Evolutionary conservation across 2,797 vertebrate genomes (phyloP), one percentile per base, ranked within the genome.

Genomic region (Malacoctenus gilli): DNA sequence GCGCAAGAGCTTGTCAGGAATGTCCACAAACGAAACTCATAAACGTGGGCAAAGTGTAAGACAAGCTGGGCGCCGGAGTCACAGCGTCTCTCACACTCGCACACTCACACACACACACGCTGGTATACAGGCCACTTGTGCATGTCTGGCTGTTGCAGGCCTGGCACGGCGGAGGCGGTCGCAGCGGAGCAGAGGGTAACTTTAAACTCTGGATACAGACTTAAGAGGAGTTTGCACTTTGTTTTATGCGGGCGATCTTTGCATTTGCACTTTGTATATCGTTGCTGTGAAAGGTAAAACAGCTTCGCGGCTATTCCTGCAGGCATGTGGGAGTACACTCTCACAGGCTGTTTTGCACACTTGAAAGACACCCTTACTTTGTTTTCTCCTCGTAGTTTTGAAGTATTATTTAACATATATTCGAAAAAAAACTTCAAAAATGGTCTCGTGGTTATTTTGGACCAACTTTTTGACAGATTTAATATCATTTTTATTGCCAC

Each of bases 11-110:
- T 25, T 8, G 35, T 10, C 4, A 25, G 48, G 39, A 70, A 61
- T 49, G n/a, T 12, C 22, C 25, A 36, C 55, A 63, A 55, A 63
- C 46, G 46, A 53, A 57, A 53, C 53, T 63, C 70, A 37, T 78
- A 82, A 83, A 85, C 78, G 32, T 13, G 1, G 15, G 9, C 1
- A n/a, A 63, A 50, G 56, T 55, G 71, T 68, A 53, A 79, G 60
- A 49, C 59, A 44, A 60, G 68, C 75, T 43, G 32, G 39, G 40
- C 37, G 1, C 59, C 57, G 11, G 44, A 21, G 64, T 59, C 34
- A 12, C 77, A 55, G 68, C 75, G 68, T 66, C 72, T 72, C 77
- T 74, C 63, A 63, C 68, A 48, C 63, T 62, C 69, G 46, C 1
- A 6, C 61, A 8, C 39, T n/a, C 77, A 75, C 63, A 65, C 71